Evolutionary conservation across 1,140 invertebrate genomes (phyloP).

Genomic region (Euura lappo): DNA sequence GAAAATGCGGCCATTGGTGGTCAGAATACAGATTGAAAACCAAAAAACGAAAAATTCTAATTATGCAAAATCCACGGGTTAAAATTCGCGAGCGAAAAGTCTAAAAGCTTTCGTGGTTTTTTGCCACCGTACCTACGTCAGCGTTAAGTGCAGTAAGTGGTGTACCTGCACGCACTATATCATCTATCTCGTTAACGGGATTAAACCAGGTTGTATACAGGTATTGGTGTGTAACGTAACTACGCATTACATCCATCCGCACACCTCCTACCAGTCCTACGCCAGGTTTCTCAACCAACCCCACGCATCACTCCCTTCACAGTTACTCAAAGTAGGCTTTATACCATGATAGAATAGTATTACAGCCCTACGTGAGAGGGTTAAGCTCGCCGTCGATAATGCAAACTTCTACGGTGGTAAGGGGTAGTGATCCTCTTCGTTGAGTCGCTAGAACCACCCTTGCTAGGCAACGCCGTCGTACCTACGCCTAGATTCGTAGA

Average conservation of each 20-base stretch:
- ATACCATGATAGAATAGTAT: constrained; percentile 42
- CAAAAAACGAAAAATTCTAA: too few relatives aligned
- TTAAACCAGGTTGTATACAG: constrained; percentile 38
- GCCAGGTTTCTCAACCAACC: not conserved
- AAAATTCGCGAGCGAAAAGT: not conserved
- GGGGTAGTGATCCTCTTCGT: not conserved
- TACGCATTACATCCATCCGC: not conserved
- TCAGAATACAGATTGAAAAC: too few relatives aligned
- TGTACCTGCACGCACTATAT: constrained; percentile 29
- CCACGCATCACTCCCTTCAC: constrained; percentile 33
- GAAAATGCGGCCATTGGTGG: not conserved
- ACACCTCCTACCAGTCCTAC: not conserved
- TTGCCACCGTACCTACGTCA: not conserved
- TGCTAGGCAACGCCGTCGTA: not conserved
- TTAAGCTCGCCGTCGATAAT: constrained; percentile 55
- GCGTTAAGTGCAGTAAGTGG: not conserved
- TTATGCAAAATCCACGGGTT: too few relatives aligned
- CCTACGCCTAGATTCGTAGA: too few relatives aligned
- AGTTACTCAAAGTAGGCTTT: constrained; percentile 33
- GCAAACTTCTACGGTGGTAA: constrained; percentile 38
- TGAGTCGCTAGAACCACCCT: not conserved
- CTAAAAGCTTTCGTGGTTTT: not conserved
- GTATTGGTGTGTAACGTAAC: not conserved
- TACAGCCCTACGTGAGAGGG: constrained; percentile 45
- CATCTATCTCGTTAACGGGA: constrained; percentile 56